phyloP scores from a whole-genome alignment of 2,797 vertebrate species.

The Menidia menidia region DNA sequence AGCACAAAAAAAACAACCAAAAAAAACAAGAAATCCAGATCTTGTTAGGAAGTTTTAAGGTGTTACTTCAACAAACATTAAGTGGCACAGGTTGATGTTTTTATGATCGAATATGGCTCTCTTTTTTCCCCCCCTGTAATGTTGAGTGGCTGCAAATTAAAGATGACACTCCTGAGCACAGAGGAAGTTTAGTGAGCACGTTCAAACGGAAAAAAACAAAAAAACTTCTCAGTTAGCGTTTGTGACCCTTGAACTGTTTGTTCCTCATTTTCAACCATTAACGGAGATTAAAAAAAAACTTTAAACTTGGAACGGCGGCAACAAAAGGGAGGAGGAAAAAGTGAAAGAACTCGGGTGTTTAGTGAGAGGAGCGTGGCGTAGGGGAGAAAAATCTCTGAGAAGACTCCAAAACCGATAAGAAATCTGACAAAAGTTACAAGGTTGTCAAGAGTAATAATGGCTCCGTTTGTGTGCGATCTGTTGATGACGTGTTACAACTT shows the following conservation, averaged over 20 bases:
- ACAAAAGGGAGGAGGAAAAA: too few species aligned
- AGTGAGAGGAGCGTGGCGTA: background rate
- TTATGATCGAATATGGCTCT: slow-evolving; percentile 17
- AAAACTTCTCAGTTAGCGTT: slow-evolving; percentile 32
- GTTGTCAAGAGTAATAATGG: background rate
- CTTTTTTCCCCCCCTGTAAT: slow-evolving; percentile 25
- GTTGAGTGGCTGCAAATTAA: slow-evolving; percentile 23
- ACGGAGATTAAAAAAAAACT: background rate
- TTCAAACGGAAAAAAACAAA: slow-evolving; percentile 1
- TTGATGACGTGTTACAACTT: background rate
- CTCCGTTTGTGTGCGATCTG: background rate
- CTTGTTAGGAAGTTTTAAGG: slow-evolving; percentile 52
- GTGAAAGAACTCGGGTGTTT: too few species aligned
- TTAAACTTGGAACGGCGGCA: background rate
- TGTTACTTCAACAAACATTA: slow-evolving; percentile 47
- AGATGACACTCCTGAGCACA: background rate
- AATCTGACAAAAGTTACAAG: background rate
- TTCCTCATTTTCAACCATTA: slow-evolving; percentile 6
- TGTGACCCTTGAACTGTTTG: slow-evolving; percentile 26
- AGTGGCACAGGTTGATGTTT: slow-evolving; percentile 29
- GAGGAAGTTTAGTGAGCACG: background rate
- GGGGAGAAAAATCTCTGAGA: background rate
- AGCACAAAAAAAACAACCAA: background rate
- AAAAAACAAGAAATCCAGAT: slow-evolving; percentile 30
- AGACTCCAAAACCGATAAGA: background rate